phyloP scores from a whole-genome alignment of 2,888 invertebrate genomes.

The Plebejus melissa region DNA sequence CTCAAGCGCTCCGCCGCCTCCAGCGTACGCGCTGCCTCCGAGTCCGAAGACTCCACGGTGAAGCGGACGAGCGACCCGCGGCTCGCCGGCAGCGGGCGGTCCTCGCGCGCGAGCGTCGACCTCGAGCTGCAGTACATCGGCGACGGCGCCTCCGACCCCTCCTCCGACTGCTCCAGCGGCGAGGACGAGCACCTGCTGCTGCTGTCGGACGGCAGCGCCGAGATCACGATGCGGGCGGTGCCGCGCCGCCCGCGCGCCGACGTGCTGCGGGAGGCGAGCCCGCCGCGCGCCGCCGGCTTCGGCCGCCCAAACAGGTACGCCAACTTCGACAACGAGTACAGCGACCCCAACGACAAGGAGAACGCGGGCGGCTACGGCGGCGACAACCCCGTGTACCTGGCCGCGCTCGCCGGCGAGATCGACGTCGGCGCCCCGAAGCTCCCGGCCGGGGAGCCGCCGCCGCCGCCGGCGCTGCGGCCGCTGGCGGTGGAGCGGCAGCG shows the following conservation, averaged over 20 bases:
- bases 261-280: conserved; percentile 63
- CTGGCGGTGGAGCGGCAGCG: conserved; percentile 79
- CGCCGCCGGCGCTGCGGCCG: conserved; percentile 52
- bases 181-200: conserved; percentile 74
- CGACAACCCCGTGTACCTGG: conserved; percentile 68
- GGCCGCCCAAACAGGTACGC: conserved; percentile 66
- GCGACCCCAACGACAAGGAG: conserved; percentile 71
- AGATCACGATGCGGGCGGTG: conserved; percentile 70
- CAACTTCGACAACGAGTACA: conserved; percentile 70
- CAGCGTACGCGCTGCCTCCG: conserved; percentile 61
- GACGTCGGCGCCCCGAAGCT: conserved; percentile 52
- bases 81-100: conserved; percentile 57
- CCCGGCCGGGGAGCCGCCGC: conserved; percentile 34
- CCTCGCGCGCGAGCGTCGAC: conserved; percentile 65
- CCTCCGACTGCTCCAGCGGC: conserved; percentile 69
- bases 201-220: conserved; percentile 66
- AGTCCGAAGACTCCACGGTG: conserved; percentile 66
- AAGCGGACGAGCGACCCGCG: conserved; percentile 71
- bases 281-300: conserved; percentile 56
- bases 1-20: conserved; percentile 59
- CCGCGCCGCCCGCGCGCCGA: conserved; percentile 59
- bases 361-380: conserved; percentile 62
- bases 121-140: conserved; percentile 66
- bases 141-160: conserved; percentile 54
- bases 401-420: conserved; percentile 65